A percentile compares a stretch with the other conserved stretches of the same genome.
Conservation (phyloP, 2,113 vertebrate genomes). For the Gobiocypris rarus region DNA sequence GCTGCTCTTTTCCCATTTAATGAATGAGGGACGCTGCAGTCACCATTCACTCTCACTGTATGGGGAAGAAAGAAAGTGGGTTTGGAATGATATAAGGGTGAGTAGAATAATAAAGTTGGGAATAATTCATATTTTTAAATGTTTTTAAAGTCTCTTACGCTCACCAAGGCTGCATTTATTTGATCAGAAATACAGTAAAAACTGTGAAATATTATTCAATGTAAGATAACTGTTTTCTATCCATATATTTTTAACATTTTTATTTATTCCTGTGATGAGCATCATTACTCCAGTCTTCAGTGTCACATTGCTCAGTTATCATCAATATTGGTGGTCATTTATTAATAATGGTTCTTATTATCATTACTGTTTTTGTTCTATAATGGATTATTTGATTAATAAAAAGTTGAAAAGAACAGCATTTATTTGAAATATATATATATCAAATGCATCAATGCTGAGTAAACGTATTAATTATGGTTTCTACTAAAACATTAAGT, state of each 20-base stretch:
- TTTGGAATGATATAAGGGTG: neutral
- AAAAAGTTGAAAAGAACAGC: no score
- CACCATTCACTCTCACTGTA: neutral
- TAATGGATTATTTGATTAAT: no score
- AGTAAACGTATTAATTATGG: no score
- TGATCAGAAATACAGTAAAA: slow-evolving; percentile 2
- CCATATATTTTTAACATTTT: no score
- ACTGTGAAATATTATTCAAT: neutral
- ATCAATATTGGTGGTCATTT: no score
- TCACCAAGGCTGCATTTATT: neutral
- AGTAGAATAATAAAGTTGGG: neutral
- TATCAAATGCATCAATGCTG: no score
- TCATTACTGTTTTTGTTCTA: neutral
- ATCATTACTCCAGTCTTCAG: neutral
- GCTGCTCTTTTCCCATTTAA: slow-evolving; percentile 1
- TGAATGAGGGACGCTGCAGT: neutral
- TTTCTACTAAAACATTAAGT: no score
- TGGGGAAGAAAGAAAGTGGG: neutral
- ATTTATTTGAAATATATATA: no score
- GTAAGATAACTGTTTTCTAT: neutral
- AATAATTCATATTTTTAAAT: neutral
- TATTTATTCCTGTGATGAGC: neutral
- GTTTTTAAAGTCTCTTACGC: neutral
- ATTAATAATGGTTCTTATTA: no score
- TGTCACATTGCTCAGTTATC: neutral